A percentile compares a stretch with the other conserved stretches of the same genome.
Conservation (phyloP, 2,888 invertebrate genomes). For the Pomacea canaliculata region DNA sequence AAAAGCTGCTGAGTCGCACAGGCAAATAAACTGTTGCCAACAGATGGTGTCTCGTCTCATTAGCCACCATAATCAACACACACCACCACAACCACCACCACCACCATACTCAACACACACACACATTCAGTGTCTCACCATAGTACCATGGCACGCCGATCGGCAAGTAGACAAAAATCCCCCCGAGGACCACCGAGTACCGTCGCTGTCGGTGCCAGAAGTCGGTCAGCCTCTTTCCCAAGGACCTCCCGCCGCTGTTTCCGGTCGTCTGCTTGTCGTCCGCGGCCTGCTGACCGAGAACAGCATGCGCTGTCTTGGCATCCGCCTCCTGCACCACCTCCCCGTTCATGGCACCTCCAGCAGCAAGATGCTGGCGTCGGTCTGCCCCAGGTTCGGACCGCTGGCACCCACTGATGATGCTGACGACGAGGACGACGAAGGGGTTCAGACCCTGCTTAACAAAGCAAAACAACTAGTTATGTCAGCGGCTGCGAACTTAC, state of each 20-base stretch:
- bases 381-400: background rate
- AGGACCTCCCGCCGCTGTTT: background rate
- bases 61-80: background rate
- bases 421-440: too few relatives aligned
- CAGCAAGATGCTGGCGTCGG: background rate
- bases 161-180: conserved; percentile 34
- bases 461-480: too few relatives aligned
- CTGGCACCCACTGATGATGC: too few relatives aligned
- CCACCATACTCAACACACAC: background rate
- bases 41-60: too few relatives aligned
- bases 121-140: conserved; percentile 20
- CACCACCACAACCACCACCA: background rate
- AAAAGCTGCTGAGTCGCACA: too few relatives aligned
- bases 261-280: background rate
- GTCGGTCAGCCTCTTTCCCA: background rate
- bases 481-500: too few relatives aligned
- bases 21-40: too few relatives aligned
- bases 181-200: conserved; percentile 31
- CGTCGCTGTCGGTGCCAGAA: conserved; percentile 16
- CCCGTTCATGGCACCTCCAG: background rate
- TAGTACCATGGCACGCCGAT: conserved; percentile 37
- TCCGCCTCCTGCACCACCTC: background rate
- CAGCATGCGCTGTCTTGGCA: background rate
- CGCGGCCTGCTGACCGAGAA: conserved; percentile 1
- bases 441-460: too few relatives aligned